Conservation (phyloP, 2,888 invertebrate genomes). For the Nipponacmea schrenckii region DNA sequence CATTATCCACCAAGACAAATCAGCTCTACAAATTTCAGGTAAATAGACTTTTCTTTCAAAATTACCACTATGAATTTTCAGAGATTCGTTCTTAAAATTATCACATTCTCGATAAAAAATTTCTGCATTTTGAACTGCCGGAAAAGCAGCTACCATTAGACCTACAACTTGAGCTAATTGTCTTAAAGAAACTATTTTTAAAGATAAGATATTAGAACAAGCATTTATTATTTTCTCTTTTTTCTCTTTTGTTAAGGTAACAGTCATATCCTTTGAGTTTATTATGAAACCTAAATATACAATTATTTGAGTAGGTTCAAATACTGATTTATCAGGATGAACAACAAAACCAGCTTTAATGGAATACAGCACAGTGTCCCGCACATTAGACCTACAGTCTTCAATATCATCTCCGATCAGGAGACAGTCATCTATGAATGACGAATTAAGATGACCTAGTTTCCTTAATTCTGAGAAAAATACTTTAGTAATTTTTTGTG, state of each 20-base stretch:
- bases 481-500: neutral
- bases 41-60: neutral
- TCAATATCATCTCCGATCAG: slow-evolving; percentile 25
- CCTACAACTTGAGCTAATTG: slow-evolving; percentile 12
- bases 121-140: neutral
- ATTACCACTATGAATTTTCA: neutral
- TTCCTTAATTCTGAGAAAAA: slow-evolving; percentile 16
- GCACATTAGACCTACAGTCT: slow-evolving; percentile 2
- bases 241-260: slow-evolving; percentile 34
- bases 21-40: neutral
- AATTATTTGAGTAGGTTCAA: slow-evolving; percentile 13
- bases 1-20: slow-evolving; percentile 9
- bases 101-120: neutral
- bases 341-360: slow-evolving; percentile 6
- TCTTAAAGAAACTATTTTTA: neutral
- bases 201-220: neutral
- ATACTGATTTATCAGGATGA: slow-evolving; percentile 8
- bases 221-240: neutral
- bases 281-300: slow-evolving; percentile 12
- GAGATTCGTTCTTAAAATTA: neutral
- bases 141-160: slow-evolving; percentile 2
- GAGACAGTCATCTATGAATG: slow-evolving; percentile 19
- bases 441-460: slow-evolving; percentile 5
- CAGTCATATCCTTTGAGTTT: slow-evolving; percentile 14
- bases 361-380: neutral